These are phyloP conservation scores for Varanus salvator DNA, from an alignment of 2,113 vertebrate species.

Conservation along the genomic window DNA sequence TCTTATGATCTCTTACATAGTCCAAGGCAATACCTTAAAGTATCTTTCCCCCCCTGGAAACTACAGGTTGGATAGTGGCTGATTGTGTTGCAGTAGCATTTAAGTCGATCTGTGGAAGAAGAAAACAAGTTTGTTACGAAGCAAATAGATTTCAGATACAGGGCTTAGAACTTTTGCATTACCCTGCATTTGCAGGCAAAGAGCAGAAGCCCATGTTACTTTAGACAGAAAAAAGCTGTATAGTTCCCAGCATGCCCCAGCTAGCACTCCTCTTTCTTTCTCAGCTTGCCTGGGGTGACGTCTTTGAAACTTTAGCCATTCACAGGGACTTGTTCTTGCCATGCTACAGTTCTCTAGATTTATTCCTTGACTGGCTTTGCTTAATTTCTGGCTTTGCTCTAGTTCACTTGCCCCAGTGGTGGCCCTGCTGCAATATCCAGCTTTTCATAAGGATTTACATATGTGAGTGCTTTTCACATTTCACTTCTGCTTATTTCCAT, in stretches of 20 bases:
- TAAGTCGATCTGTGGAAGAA: neutral
- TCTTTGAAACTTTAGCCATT: too few species aligned
- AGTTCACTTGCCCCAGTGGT: neutral
- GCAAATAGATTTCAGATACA: neutral
- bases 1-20: neutral
- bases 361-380: neutral
- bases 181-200: neutral
- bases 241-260: too few species aligned
- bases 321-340: neutral
- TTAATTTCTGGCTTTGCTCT: neutral
- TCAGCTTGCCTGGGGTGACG: too few species aligned
- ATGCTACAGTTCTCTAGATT: neutral
- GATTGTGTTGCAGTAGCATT: neutral
- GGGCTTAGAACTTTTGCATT: neutral
- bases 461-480: neutral
- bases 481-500: too few species aligned
- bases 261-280: too few species aligned
- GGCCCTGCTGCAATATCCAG: neutral
- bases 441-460: neutral
- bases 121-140: slow-evolving; percentile 17
- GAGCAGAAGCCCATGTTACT: too few species aligned
- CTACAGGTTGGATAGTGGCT: slow-evolving; percentile 27
- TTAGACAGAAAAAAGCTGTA: too few species aligned
- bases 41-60: slow-evolving; percentile 25
- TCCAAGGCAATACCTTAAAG: slow-evolving; percentile 48